Percentiles rank a stretch among this genome's conserved stretches.
phyloP scores from a whole-genome alignment of 2,888 invertebrate species.

The Hanleya hanleyi region DNA sequence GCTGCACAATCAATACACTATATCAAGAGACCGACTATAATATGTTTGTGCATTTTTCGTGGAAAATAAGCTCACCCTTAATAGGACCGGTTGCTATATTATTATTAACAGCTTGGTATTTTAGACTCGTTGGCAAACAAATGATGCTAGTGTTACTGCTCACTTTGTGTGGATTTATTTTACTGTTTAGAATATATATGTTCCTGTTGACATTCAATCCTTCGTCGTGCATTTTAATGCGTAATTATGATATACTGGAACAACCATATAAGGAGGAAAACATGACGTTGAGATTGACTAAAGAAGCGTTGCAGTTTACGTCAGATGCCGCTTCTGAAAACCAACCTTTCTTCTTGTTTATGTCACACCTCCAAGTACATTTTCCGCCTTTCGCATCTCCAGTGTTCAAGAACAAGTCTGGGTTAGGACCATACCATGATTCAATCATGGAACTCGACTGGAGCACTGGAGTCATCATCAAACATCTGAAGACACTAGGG shows the following conservation, averaged over 20 bases:
- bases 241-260: constrained; percentile 24
- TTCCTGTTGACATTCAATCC: constrained; percentile 17
- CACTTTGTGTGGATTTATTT: constrained; percentile 10
- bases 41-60: constrained; percentile 12
- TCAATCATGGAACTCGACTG: constrained; percentile 32
- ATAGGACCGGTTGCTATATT: constrained; percentile 17
- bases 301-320: constrained; percentile 21
- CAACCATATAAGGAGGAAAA: constrained; percentile 29
- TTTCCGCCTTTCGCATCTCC: constrained; percentile 23
- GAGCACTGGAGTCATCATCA: constrained; percentile 31
- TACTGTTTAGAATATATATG: not conserved
- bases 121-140: constrained; percentile 7
- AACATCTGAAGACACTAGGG: constrained; percentile 17
- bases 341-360: constrained; percentile 27
- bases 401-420: constrained; percentile 21
- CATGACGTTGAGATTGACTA: constrained; percentile 21
- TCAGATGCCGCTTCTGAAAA: constrained; percentile 13
- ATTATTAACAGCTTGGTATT: constrained; percentile 8
- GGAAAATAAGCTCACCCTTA: not conserved
- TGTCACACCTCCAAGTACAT: constrained; percentile 26
- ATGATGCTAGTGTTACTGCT: constrained; percentile 5
- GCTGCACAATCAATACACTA: constrained; percentile 14
- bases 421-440: constrained; percentile 27
- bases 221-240: constrained; percentile 22
- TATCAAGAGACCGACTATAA: constrained; percentile 17